Base-by-base conservation (phyloP, 2,113 vertebrate species). In the Desmodus rotundus region DNA sequence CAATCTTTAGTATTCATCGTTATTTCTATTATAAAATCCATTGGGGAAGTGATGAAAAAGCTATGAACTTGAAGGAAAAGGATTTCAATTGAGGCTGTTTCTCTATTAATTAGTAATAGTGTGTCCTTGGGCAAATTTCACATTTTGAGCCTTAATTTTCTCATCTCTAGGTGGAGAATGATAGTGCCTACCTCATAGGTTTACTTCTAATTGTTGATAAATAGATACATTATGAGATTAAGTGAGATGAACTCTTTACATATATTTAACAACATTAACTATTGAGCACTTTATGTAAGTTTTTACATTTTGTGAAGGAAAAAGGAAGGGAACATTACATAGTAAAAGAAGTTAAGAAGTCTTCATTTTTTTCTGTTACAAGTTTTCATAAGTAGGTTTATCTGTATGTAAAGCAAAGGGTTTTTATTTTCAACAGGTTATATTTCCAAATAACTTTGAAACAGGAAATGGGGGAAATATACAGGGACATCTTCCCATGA, bases 391-490 rank as follows among this genome's bases (percentile, higher is more conserved):
- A 84, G 26, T 87, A 41, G 31, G 1, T 90, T 94, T 91, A 63
- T 91, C 43, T 72, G 5, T 92, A 45, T 96, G 8, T 95, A 94
- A 92, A 91, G 22, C 36, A 74, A 87, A 80, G n/a, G 15, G 24
- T 58, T 95, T 98, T 94, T 98, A 95, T 28, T 95, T 97, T 83
- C 41, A 63, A 20, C 97, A 99, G 99, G 99, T 99, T 88, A 99
- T 99, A 97, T 99, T 99, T 82, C 99, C 99, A 94, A 99, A 98
- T 97, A 99, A 99, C 96, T 99, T 99, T 28, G 99, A 99, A 98
- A 98, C 96, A 0, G 99, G 98, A 87, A 99, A 93, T 96, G 98
- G 98, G 94, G 98, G 98, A 85, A 97, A 94, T 81, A 95, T 93
- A 24, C 98, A 98, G 86, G 96, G 99, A 45, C 99, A 99, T 95